Conservation (phyloP, 1,140 invertebrate species). For the Telenomus remus region DNA sequence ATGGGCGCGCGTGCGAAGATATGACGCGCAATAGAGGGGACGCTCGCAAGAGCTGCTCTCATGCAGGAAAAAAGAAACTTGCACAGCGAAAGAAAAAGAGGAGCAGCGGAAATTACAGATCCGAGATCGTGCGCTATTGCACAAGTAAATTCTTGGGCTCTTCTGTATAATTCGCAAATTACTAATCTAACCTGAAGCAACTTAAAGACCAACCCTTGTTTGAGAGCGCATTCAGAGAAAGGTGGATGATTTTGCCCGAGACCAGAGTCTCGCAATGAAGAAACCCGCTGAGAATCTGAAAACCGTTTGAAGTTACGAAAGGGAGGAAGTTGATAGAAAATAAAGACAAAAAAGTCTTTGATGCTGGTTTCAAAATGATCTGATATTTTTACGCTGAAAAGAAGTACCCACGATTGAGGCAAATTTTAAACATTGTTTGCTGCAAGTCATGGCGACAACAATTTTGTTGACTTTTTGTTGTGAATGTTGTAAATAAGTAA, state of each 20-base stretch:
- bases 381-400: too few relatives aligned
- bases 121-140: constrained; percentile 30
- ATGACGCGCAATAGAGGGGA: constrained; percentile 23
- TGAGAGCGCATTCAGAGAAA: constrained; percentile 62
- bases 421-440: too few relatives aligned
- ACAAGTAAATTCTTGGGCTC: constrained; percentile 55
- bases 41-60: background rate
- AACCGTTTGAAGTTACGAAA: constrained; percentile 18
- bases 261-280: constrained; percentile 55
- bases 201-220: constrained; percentile 67
- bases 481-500: too few relatives aligned
- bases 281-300: constrained; percentile 39
- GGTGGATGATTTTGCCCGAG: constrained; percentile 61
- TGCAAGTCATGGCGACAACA: too few relatives aligned
- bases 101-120: constrained; percentile 66
- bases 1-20: constrained; percentile 23
- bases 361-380: too few relatives aligned
- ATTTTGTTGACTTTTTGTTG: too few relatives aligned
- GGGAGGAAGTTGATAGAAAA: constrained; percentile 12
- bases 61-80: constrained; percentile 10
- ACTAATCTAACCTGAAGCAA: constrained; percentile 65
- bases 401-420: too few relatives aligned
- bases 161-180: constrained; percentile 71
- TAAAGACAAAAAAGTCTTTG: too few relatives aligned
- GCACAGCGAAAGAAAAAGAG: constrained; percentile 27